phyloP scores from a whole-genome alignment of 2,888 invertebrate genomes.

The Rambutsinella grinnellia region DNA sequence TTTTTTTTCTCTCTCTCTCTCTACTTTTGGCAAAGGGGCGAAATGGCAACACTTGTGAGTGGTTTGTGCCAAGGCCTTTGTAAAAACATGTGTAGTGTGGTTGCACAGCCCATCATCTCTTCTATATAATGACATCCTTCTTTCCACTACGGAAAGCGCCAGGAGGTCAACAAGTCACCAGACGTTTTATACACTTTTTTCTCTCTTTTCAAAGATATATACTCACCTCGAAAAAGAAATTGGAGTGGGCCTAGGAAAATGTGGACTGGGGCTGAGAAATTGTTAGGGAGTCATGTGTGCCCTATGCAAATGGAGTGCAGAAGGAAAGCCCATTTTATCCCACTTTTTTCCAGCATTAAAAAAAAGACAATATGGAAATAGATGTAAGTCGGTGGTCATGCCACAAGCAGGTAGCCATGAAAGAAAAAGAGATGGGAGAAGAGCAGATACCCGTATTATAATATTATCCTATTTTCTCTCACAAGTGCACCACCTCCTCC shows the following conservation, averaged over 20 bases:
- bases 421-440: conserved; percentile 6
- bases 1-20: not conserved
- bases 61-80: not conserved
- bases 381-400: not conserved
- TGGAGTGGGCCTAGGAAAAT: not conserved
- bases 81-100: not conserved
- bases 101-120: not conserved
- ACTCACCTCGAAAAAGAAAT: conserved; percentile 10
- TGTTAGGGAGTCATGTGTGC: not conserved
- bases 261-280: not conserved
- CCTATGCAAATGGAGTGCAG: not conserved
- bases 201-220: not conserved
- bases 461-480: not conserved
- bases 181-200: not conserved
- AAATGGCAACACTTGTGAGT: not conserved
- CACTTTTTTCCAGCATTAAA: not conserved
- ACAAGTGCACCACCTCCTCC: not conserved
- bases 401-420: not conserved
- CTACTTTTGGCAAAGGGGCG: not conserved
- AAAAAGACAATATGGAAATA: conserved; percentile 7
- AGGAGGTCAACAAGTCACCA: conserved; percentile 44
- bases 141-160: not conserved
- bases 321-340: not conserved
- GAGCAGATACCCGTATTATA: conserved; percentile 2
- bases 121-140: conserved; percentile 1